Evolutionary conservation across 2,797 vertebrate species (phyloP).

Genomic region (Coregonus suidteri): DNA sequence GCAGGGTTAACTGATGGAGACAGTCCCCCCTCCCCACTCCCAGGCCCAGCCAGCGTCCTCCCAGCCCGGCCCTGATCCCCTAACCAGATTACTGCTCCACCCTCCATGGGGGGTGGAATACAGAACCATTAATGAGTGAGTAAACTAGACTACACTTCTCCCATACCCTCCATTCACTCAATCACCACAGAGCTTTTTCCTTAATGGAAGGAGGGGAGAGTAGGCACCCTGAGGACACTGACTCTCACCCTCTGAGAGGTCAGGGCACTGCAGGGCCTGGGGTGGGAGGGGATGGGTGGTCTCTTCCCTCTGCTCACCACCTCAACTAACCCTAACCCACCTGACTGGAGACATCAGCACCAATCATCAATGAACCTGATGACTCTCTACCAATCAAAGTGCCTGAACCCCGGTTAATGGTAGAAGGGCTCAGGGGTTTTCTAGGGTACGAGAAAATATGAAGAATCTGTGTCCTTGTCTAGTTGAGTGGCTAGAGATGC

Average conservation of each 20-base stretch:
- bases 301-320: too few relatives aligned
- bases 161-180: constrained; percentile 7
- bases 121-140: constrained; percentile 33
- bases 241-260: constrained; percentile 28
- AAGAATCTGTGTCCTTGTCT: constrained; percentile 26
- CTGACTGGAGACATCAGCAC: too few relatives aligned
- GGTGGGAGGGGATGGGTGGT: too few relatives aligned
- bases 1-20: constrained; percentile 36
- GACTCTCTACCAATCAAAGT: too few relatives aligned
- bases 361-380: too few relatives aligned
- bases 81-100: constrained; percentile 54
- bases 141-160: constrained; percentile 35
- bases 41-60: constrained; percentile 13
- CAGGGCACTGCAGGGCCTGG: constrained; percentile 20
- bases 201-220: constrained; percentile 25
- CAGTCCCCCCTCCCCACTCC: constrained; percentile 19
- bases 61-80: constrained; percentile 49
- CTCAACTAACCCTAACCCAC: too few relatives aligned
- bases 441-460: not conserved
- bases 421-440: too few relatives aligned
- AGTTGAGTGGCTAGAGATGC: constrained; percentile 30
- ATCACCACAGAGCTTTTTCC: not conserved
- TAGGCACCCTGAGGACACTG: not conserved
- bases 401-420: too few relatives aligned
- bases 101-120: constrained; percentile 13